Conservation (phyloP, 2,113 vertebrate genomes). For the Megaptera novaeangliae region DNA sequence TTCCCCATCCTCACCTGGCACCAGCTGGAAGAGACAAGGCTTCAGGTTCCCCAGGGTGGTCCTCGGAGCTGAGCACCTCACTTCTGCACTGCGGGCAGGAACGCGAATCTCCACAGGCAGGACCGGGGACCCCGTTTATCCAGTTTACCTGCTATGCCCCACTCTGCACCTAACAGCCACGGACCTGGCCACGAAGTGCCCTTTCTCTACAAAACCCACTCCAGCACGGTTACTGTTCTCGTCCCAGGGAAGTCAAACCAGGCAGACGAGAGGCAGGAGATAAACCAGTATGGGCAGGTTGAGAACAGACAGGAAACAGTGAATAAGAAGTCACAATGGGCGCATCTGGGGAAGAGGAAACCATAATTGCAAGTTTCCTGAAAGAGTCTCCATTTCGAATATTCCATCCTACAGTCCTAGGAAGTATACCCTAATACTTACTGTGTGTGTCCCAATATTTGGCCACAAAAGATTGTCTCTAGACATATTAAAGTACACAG, state of each 20-base stretch:
- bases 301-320: background rate
- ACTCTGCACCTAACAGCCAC: background rate
- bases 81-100: accelerated
- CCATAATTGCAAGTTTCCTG: background rate
- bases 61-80: background rate
- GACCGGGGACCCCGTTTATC: background rate
- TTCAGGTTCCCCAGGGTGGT: background rate
- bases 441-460: background rate
- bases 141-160: accelerated
- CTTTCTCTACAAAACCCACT: background rate
- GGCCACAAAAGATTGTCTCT: background rate
- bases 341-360: no score
- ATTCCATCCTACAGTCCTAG: background rate
- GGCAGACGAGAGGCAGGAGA: background rate
- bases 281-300: accelerated
- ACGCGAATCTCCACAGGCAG: background rate
- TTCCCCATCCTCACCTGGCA: accelerated
- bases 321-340: no score
- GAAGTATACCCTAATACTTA: background rate
- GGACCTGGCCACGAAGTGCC: background rate
- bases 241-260: background rate
- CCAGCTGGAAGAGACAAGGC: background rate
- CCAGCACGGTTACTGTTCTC: accelerated
- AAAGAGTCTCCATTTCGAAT: background rate
- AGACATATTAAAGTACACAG: background rate